Evolutionary conservation across 1,140 invertebrate species (phyloP).

Genomic region (Drosophila sechellia): DNA sequence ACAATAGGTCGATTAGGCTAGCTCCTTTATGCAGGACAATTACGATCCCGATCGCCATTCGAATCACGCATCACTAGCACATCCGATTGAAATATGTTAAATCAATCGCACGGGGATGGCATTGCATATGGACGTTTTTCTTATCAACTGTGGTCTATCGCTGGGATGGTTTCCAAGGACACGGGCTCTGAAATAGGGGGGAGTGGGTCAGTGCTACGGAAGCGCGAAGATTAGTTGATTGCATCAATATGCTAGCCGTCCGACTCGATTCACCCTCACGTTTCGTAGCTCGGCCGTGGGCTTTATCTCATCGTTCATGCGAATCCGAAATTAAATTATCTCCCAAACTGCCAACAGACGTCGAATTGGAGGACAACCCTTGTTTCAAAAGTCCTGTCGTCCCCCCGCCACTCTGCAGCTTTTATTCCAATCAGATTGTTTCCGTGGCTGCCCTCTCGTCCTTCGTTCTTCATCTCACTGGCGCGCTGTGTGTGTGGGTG

Average conservation of each 20-base stretch:
- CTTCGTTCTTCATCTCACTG: conserved; percentile 14
- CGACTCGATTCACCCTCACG: conserved; percentile 54
- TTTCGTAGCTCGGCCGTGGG: conserved; percentile 32
- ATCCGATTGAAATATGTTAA: conserved; percentile 47
- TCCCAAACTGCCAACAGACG: conserved; percentile 64
- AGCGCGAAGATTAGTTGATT: conserved; percentile 85
- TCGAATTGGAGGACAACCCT: conserved; percentile 73
- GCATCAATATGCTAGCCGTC: conserved; percentile 82
- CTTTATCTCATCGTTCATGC: conserved; percentile 80
- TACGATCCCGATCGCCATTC: conserved; percentile 10
- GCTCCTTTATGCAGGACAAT: conserved; percentile 4
- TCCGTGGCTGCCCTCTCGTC: conserved; percentile 62
- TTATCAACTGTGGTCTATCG: conserved; percentile 43
- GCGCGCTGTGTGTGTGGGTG: conserved; percentile 9
- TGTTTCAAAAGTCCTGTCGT: conserved; percentile 71
- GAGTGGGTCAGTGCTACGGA: conserved; percentile 46
- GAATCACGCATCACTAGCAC: conserved; percentile 23
- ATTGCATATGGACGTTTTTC: conserved; percentile 3
- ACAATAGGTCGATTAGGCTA: neutral
- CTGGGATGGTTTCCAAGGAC: conserved; percentile 7
- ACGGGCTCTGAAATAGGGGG: conserved; percentile 1
- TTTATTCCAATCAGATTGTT: conserved; percentile 84
- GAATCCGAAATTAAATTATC: conserved; percentile 84
- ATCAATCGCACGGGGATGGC: conserved; percentile 30
- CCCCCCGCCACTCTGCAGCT: conserved; percentile 27